Base-by-base conservation (phyloP, 1,140 invertebrate genomes). In the Camponotus pennsylvanicus region DNA sequence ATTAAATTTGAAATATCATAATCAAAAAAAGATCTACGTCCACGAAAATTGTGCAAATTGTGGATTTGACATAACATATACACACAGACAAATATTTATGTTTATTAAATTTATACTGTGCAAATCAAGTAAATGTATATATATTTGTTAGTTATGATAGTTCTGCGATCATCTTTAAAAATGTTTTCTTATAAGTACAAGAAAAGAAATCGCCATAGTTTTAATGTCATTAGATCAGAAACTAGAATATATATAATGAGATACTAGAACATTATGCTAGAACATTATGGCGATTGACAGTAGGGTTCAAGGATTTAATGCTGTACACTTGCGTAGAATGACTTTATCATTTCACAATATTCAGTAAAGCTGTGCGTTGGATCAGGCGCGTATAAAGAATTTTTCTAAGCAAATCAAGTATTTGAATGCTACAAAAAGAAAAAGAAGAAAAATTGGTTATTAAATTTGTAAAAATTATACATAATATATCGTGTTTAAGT, bases 261-360 rank as follows among this genome's bases (percentile, higher is more conserved):
- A 21, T 7, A 32, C 8, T 32, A 7, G 40, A 80, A 63, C n/a
- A n/a, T n/a, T n/a, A n/a, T n/a, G n/a, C n/a, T n/a, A n/a, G n/a
- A n/a, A n/a, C 18, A 27, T 57, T 37, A 55, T 37, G 11, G n/a
- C 11, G n/a, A 8, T 18, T 49, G 4, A 37, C 32, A 69, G 40
- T 1, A 63, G 9, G 0, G 40, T 75, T 75, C 79, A 82, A 82
- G 55, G 52, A 71, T 82, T 61, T 34, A 18, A 8, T n/a, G 69
- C 45, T 21, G 15, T 83, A 61, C 8, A 37, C 55, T 61, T 71
- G 71, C n/a, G 11, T 18, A 4, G 18, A 32, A 83, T 83, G 69
- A 83, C 42, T 83, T 18, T 40, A 75, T 11, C 2, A 3, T 83
- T 63, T 75, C 9, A 15, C 7, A 27, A 27, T 52, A 66, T 66